Evolutionary conservation across 2,113 vertebrate species (phyloP), one percentile per base, ranked within the genome.

Genomic region (Salvelinus sp.): DNA sequence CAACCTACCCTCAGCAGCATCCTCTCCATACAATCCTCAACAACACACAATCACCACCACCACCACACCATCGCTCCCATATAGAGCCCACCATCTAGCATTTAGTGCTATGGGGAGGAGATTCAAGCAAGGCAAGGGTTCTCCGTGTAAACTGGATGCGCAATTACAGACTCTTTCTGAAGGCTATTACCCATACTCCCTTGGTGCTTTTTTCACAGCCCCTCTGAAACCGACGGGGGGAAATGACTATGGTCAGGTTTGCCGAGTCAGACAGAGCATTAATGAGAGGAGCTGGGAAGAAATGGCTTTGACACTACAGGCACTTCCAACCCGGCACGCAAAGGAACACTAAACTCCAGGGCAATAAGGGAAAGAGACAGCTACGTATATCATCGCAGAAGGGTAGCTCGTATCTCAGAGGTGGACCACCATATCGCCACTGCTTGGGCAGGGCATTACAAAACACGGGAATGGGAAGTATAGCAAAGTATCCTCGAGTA

Each of bases 161-260:
- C 90, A 91, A 92, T 92, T 85, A 87, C 90, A 87, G 86, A 81
- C 82, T 85, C 89, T 89, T 87, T 87, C 88, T 88, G 83, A 89
- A 91, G 86, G 91, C 91, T 92, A 92, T 93, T 93, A 91, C 85
- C 87, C 80, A 82, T 80, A 86, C 87, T 89, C 86, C 88, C 79
- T 78, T 78, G 38, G 87, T 80, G 88, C 84, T 85, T 83, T 83
- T 85, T 90, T 90, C 87, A 91, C 71, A 66, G 85, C 87, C 83
- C 82, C 83, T 83, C 77, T 73, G 80, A 91, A 88, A 76, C 85
- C 76, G 67, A 85, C 75, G 79, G 82, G 85, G 83, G 87, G 87
- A 91, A 90, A 92, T 91, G 88, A 92, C 92, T 92, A 89, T 90
- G 91, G 91, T 88, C 92, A 88, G 88, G 83, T 92, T 88, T 89